Evolutionary conservation across 2,797 vertebrate genomes (phyloP).

Genomic region (Amblyraja radiata): DNA sequence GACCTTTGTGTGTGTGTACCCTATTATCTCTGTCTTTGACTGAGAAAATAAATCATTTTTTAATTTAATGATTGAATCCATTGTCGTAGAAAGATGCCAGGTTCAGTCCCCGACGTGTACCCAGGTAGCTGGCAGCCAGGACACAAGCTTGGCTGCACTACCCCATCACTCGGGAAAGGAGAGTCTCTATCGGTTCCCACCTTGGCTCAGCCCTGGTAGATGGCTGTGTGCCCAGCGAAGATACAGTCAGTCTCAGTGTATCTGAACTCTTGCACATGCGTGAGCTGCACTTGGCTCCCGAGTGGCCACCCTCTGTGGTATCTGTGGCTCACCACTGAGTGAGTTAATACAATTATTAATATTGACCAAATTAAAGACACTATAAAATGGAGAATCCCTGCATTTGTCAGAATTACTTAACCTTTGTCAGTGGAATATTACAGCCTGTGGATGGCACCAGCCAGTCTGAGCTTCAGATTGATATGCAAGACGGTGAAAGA

Average conservation of each 20-base stretch:
- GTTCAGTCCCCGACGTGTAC: not conserved
- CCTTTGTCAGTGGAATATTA: too few relatives aligned
- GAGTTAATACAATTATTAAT: not conserved
- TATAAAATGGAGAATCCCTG: too few relatives aligned
- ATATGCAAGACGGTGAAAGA: too few relatives aligned
- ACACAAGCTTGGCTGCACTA: not conserved
- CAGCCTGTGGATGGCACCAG: too few relatives aligned
- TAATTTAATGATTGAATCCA: constrained; percentile 9
- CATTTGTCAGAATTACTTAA: too few relatives aligned
- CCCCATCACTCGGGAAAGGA: not conserved
- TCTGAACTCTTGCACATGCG: not conserved
- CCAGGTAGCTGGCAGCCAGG: not conserved
- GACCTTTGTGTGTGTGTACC: not conserved
- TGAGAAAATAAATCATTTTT: not conserved
- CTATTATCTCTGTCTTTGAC: not conserved
- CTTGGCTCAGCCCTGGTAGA: not conserved
- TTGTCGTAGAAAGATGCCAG: not conserved
- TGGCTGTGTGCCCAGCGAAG: too few relatives aligned
- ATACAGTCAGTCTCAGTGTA: not conserved
- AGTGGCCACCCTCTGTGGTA: not conserved
- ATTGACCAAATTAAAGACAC: too few relatives aligned
- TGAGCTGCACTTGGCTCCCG: not conserved
- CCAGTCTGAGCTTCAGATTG: too few relatives aligned
- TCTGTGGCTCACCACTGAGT: not conserved
- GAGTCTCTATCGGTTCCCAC: too few relatives aligned